Base-by-base conservation (phyloP, 2,797 vertebrate species). In the Pangasius macronema region DNA sequence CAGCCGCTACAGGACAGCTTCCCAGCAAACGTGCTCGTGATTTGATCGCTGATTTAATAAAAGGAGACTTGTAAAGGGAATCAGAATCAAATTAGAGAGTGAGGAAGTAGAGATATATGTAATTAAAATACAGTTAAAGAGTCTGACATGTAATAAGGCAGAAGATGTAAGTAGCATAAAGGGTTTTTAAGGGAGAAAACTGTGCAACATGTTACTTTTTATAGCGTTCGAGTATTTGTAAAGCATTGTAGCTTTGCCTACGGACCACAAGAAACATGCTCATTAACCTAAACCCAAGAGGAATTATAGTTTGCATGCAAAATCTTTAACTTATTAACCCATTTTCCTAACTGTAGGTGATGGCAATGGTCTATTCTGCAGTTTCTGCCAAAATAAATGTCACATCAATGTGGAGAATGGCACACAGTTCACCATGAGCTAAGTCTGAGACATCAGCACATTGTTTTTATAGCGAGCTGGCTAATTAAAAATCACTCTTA, bases 111-210 rank as follows among this genome's bases (percentile, higher is more conserved):
- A 83, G 73, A 67, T 36, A 36, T 76, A 63, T 77, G 57, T 63
- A 83, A 83, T 87, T 76, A 77, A 86, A 87, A 75, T 55, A 51
- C 51, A 77, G 55, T 65, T n/a, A 83, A 65, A 83, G 59, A 76
- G 20, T 30, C 49, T 53, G 46, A 65, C 85, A 73, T 10, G 27
- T 39, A 82, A 39, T 67, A 36, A 73, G 27, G 39, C 1, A 11
- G 39, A 46, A 30, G 3, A 68, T 53, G n/a, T 3, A 63, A 63
- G 36, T 5, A 42, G 80, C 13, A 39, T 49, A 83, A 68, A 46
- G 81, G 81, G 81, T 18, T 82, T 55, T 55, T 30, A 30, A 59
- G 33, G 55, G 79, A 59, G 79, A 2, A 57, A 61, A 61, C n/a
- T 20, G 36, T 63, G 80, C 24, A 46, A 82, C 27, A 10, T 49